Conservation (phyloP, 2,113 vertebrate genomes). For the Acanthisitta chloris region DNA sequence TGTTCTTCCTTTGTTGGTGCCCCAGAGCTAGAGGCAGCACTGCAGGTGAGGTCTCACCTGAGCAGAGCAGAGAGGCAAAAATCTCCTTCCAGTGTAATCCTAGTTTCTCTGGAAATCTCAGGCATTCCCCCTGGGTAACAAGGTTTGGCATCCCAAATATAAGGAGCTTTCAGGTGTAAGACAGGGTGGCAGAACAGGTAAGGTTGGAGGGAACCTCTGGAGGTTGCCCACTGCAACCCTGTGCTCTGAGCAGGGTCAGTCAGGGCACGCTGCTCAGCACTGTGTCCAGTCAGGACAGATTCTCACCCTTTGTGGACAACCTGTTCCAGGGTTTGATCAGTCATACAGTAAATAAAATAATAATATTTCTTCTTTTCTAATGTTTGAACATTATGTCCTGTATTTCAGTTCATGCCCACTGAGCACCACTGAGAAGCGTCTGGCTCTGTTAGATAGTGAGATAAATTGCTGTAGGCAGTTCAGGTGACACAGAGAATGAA, state of each 20-base stretch:
- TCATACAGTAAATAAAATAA: too few relatives aligned
- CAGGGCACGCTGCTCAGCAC: background rate
- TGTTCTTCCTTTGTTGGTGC: background rate
- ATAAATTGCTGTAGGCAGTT: background rate
- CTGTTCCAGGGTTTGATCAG: background rate
- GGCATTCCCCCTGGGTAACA: background rate
- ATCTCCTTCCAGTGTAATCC: background rate
- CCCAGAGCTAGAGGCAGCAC: too few relatives aligned
- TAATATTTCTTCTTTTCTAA: background rate
- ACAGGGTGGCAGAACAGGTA: background rate
- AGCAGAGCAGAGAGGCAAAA: background rate
- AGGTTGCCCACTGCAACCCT: background rate
- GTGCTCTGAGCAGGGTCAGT: background rate
- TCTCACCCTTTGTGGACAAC: background rate
- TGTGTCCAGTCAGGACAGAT: background rate
- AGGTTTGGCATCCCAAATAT: background rate
- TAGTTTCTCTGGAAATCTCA: background rate
- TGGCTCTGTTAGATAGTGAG: background rate
- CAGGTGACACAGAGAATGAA: background rate
- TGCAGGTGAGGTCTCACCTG: background rate
- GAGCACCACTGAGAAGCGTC: background rate
- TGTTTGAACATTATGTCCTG: background rate
- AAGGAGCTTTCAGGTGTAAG: background rate
- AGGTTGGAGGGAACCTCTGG: background rate
- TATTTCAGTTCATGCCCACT: background rate